Evolutionary conservation across 2,888 invertebrate genomes (phyloP).

Genomic region (Drosophila mimica): DNA sequence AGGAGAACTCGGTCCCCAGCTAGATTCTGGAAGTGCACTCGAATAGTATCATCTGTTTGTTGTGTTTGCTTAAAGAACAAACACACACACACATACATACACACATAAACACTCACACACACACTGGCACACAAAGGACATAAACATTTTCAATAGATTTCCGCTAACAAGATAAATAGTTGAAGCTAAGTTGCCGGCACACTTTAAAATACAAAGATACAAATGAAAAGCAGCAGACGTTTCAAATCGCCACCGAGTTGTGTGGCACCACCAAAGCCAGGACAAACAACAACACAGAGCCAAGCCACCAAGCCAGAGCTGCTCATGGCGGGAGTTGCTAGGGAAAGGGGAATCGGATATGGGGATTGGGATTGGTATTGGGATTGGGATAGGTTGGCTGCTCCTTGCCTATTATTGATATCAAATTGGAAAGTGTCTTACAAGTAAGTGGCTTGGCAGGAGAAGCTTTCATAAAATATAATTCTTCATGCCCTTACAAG

Average conservation of each 20-base stretch:
- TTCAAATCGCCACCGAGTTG: constrained; percentile 49
- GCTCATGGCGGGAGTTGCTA: background rate
- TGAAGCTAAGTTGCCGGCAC: constrained; percentile 56
- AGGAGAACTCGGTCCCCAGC: background rate
- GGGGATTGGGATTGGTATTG: background rate
- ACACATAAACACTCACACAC: background rate
- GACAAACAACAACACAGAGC: constrained; percentile 4
- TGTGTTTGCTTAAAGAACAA: constrained; percentile 31
- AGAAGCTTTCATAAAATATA: constrained; percentile 22
- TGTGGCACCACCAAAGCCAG: constrained; percentile 16
- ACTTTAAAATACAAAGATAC: constrained; percentile 61
- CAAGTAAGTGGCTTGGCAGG: constrained; percentile 57
- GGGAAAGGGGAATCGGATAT: background rate
- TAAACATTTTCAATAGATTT: constrained; percentile 79
- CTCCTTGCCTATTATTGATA: constrained; percentile 74
- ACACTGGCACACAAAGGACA: constrained; percentile 46
- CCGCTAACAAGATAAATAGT: constrained; percentile 80
- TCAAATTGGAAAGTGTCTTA: constrained; percentile 78
- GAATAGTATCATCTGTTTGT: constrained; percentile 21
- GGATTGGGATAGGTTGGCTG: constrained; percentile 13
- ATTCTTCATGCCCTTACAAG: constrained; percentile 10
- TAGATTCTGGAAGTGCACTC: constrained; percentile 14
- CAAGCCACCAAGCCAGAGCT: background rate
- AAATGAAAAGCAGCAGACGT: constrained; percentile 59
- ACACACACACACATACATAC: background rate